These are phyloP conservation scores for Ochotona princeps DNA, from an alignment of 2,113 vertebrate genomes.

Conservation along the genomic window DNA sequence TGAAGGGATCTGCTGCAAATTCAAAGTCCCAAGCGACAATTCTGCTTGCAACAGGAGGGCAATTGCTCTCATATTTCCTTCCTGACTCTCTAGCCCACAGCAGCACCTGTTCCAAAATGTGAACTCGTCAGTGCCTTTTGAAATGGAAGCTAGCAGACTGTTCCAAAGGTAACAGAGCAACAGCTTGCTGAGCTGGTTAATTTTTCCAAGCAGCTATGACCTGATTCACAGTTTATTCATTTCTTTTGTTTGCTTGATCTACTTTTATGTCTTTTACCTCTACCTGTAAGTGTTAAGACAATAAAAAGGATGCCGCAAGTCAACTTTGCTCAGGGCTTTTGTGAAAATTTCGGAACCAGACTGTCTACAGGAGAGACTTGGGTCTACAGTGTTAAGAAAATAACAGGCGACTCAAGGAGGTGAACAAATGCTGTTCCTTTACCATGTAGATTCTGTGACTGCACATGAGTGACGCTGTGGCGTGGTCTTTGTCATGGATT, in stretches of 20 bases:
- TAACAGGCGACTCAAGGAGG: not conserved
- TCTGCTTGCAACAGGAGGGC: not conserved
- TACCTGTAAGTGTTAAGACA: not conserved
- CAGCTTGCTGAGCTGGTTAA: not conserved
- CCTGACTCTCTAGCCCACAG: not conserved
- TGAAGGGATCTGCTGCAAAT: conserved; percentile 33
- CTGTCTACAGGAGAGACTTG: not conserved
- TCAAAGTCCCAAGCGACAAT: not conserved
- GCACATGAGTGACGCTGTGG: not conserved
- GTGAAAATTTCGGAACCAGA: not conserved
- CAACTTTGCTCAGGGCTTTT: not conserved
- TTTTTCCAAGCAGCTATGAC: not conserved
- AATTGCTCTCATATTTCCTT: not conserved
- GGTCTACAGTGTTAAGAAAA: not conserved
- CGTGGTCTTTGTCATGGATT: not conserved
- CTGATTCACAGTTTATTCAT: not conserved
- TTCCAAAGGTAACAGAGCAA: conserved; percentile 1
- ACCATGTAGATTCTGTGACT: not conserved
- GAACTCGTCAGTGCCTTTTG: not conserved
- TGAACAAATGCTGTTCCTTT: not conserved
- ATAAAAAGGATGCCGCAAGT: not conserved
- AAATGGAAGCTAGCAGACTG: not conserved
- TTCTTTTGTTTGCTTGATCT: not conserved
- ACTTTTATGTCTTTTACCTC: not conserved
- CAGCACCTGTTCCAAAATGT: not conserved